Evolutionary conservation across 2,888 invertebrate genomes (phyloP).

Genomic region (Heliconius hortense): DNA sequence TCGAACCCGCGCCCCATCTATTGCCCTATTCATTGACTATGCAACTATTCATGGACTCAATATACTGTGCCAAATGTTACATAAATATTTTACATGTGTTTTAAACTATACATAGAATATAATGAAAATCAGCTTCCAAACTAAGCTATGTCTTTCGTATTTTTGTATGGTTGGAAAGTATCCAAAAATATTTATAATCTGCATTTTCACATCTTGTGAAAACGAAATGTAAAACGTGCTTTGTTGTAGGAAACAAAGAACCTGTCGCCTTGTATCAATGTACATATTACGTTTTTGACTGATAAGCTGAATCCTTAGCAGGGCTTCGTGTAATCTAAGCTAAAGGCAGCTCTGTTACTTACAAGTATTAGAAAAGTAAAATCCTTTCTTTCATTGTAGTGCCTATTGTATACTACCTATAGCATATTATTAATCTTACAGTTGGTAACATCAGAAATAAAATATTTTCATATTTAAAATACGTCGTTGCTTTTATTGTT

Average conservation of each 20-base stretch:
- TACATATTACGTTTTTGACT: constrained; percentile 19
- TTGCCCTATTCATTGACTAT: too few species aligned
- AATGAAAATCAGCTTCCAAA: constrained; percentile 10
- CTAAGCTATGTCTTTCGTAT: not conserved
- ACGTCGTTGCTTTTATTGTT: constrained; percentile 4
- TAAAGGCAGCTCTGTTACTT: constrained; percentile 3
- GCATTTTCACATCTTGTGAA: constrained; percentile 12
- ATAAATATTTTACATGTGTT: not conserved
- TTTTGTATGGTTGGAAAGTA: constrained; percentile 3
- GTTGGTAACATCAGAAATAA: not conserved
- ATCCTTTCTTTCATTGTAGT: not conserved
- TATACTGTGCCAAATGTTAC: not conserved
- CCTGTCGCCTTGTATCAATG: constrained; percentile 9
- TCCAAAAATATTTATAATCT: constrained; percentile 24
- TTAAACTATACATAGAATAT: not conserved
- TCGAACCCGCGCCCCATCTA: too few species aligned
- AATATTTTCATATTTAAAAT: not conserved
- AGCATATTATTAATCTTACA: not conserved
- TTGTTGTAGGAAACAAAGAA: constrained; percentile 21
- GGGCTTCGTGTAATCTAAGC: constrained; percentile 24
- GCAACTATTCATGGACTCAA: too few species aligned
- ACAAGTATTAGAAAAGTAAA: not conserved
- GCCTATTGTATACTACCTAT: not conserved
- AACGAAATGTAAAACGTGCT: constrained; percentile 17
- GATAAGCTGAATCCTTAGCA: constrained; percentile 21